These are phyloP conservation scores for Sylvilagus floridanus DNA, from an alignment of 2,797 vertebrate species.

Conservation along the genomic window DNA sequence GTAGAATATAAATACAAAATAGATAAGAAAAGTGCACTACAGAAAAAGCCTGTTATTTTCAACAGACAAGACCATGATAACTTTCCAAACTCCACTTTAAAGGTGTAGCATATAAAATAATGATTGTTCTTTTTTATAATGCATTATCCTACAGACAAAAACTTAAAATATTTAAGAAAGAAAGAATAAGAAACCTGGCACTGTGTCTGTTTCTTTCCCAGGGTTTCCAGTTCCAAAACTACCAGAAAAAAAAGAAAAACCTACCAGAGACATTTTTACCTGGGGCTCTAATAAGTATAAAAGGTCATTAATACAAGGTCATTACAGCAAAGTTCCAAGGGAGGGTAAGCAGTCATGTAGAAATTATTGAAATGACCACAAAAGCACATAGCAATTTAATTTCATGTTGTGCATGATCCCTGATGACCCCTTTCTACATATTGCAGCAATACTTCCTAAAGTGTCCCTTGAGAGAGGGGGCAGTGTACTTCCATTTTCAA, in stretches of 20 bases:
- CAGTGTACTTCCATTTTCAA: not conserved
- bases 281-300: not conserved
- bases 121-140: not conserved
- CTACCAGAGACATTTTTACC: not conserved
- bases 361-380: slow-evolving; percentile 45
- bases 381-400: not conserved
- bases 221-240: not conserved
- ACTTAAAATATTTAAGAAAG: slow-evolving; percentile 23
- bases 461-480: not conserved
- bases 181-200: slow-evolving; percentile 1
- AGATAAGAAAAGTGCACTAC: slow-evolving; percentile 25
- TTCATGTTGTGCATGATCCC: not conserved
- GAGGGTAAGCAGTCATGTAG: not conserved
- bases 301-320: slow-evolving; percentile 43
- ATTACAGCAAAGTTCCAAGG: not conserved
- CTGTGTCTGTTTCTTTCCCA: not conserved
- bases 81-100: slow-evolving; percentile 27
- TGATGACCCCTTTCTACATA: not conserved
- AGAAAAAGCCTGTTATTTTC: slow-evolving; percentile 36
- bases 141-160: not conserved
- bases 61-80: not conserved
- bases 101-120: not conserved
- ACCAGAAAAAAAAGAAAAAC: not conserved
- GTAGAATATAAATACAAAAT: slow-evolving; percentile 62
- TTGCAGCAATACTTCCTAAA: not conserved